Percentiles rank a stretch among this genome's conserved stretches.
These are phyloP conservation scores for Drosophila lacicola DNA, from an alignment of 2,888 invertebrate genomes.

Conservation along the genomic window DNA sequence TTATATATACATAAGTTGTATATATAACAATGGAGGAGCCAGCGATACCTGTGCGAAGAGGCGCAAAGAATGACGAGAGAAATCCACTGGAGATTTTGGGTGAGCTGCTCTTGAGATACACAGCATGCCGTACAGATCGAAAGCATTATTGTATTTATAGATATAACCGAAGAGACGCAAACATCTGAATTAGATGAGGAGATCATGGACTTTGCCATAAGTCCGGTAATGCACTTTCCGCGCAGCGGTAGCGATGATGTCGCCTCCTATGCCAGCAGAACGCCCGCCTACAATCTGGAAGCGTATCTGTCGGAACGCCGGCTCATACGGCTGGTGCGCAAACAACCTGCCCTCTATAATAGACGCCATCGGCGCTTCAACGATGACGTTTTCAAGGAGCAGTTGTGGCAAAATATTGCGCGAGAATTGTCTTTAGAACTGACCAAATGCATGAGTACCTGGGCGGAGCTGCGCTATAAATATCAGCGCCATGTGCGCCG, in stretches of 20 bases:
- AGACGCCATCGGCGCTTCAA: conserved; percentile 57
- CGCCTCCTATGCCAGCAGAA: not conserved
- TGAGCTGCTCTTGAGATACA: not conserved
- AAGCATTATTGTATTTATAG: not conserved
- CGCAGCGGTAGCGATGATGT: not conserved
- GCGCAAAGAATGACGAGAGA: too few species aligned
- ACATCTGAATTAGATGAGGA: not conserved
- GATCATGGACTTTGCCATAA: not conserved
- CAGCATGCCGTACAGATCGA: not conserved
- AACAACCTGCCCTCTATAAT: conserved; percentile 68
- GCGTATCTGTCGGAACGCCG: conserved; percentile 41
- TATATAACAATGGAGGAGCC: conserved; percentile 1
- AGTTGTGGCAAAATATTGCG: conserved; percentile 74
- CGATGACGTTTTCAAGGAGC: conserved; percentile 57
- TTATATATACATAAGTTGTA: not conserved
- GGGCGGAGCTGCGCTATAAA: conserved; percentile 74
- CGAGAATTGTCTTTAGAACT: conserved; percentile 36
- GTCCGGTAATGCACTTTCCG: too few species aligned
- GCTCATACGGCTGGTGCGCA: conserved; percentile 69
- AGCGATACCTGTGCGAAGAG: too few species aligned
- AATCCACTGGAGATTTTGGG: conserved; percentile 1
- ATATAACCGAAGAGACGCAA: not conserved
- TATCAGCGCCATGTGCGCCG: conserved; percentile 74
- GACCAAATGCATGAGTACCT: conserved; percentile 62
- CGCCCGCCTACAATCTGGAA: conserved; percentile 1